Evolutionary conservation across 2,888 invertebrate genomes (phyloP), one percentile per base, ranked within the genome.

Genomic region (Netelia inedita): DNA sequence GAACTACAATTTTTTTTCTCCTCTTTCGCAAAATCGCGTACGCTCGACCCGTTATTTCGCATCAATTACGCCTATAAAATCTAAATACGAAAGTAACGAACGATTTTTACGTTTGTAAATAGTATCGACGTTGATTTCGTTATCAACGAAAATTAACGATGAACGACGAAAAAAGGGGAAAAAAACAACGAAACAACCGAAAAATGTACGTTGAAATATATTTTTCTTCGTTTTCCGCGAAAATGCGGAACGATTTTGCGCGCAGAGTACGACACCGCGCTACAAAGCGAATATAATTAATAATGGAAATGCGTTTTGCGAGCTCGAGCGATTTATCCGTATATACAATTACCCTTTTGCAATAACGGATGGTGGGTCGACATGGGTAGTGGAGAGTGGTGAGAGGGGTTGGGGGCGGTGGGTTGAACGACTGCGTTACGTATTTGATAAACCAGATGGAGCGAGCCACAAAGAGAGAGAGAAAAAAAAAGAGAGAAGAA

Each of bases 401-500:
- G 46, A 11, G n/a, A n/a, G n/a, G n/a, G n/a, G n/a, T n/a, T n/a
- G 46, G 46, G 46, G 46, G 10, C 1, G 3, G 46, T 0, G 46
- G 46, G 46, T 14, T 46, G 46, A 14, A 46, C 11, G 28, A 28
- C 14, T 5, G 28, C 46, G 3, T 46, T 46, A 14, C 46, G 46
- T 11, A 46, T 46, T 46, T 46, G 11, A 65, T 41, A 65, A 65
- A 65, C 41, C 63, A 65, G 63, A 65, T 65, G 41, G 63, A 41
- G 16, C n/a, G 41, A 65, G n/a, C 11, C 8, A 41, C 10, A 14
- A 11, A 46, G 10, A 14, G 46, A 10, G 10, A 14, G n/a, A 55
- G 19, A 41, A 23, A 11, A 3, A 43, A 1, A 11, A 3, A 8
- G 8, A 14, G 21, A 66, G 73, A 14, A 66, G 57, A 14, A 35